Base-by-base conservation (phyloP, 2,888 invertebrate species). In the Lottia scabra region DNA sequence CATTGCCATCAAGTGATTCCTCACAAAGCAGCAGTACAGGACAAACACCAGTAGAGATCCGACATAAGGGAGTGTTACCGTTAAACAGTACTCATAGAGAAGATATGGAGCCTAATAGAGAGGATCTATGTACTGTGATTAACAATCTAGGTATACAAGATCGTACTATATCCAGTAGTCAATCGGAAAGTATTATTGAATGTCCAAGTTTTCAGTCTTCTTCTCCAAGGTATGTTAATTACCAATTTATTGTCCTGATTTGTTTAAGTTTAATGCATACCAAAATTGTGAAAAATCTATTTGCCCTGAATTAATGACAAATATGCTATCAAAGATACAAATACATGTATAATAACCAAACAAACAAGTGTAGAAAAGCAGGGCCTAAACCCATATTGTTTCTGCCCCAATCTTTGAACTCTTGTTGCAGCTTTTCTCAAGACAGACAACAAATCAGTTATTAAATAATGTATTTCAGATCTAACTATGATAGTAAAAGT, bases 141-240 rank as follows among this genome's bases (percentile, higher is more conserved):
- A 80, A 80, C 73, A 80, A 81, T 66, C 68, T 80, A 27, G 73
- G 68, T 10, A 75, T 85, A 46, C 84, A 84, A 71, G 83, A 87
- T 63, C 79, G 78, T 68, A 84, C 86, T 10, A 80, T 84, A 45
- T 83, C 86, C 65, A 87, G 87, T 75, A 77, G 83, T 12, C 81
- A 83, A 72, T 87, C 86, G 1, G 85, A 85, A 23, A 83, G 87
- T 81, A 82, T 87, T 62, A 83, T 87, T n/a, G 87, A 87, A 69
- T 78, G 87, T 70, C 87, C 87, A 2, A 86, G 84, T 66, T 88
- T 84, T 76, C 81, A 81, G 62, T 86, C 86, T 0, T 83, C 85
- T 44, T 80, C 83, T 8, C 73, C 80, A 46, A 80, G 81, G 83
- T 83, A 71, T 64, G 67, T 38, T 5, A 30, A 30, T 30, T 30